These are phyloP conservation scores for Eupleurogrammus muticus DNA, from an alignment of 2,797 vertebrate species.

Conservation along the genomic window DNA sequence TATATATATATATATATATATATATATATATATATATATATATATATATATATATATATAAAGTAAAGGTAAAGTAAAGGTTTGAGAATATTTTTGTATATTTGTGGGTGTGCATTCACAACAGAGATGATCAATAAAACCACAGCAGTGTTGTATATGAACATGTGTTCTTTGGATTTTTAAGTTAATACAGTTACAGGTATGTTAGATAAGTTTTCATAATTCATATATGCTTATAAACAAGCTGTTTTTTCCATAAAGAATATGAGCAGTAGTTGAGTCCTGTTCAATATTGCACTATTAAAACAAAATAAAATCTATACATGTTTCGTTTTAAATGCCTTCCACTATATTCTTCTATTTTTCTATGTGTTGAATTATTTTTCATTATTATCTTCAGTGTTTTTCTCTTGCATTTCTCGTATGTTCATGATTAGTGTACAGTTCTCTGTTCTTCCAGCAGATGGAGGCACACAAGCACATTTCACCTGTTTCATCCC, in stretches of 20 bases:
- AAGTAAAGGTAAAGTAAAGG: too few relatives aligned
- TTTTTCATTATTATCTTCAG: not conserved
- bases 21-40: too few relatives aligned
- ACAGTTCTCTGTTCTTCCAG: conserved; percentile 57
- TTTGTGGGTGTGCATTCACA: too few relatives aligned
- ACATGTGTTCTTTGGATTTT: not conserved
- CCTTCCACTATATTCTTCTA: not conserved
- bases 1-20: too few relatives aligned
- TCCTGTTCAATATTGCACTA: not conserved
- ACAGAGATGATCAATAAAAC: too few relatives aligned
- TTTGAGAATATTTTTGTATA: too few relatives aligned
- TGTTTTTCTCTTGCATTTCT: not conserved
- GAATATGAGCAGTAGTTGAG: not conserved
- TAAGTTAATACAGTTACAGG: not conserved
- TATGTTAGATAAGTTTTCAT: not conserved
- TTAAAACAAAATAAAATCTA: too few relatives aligned
- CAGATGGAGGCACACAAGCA: conserved; percentile 63
- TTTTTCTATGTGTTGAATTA: not conserved
- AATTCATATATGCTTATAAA: not conserved
- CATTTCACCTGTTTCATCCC: not conserved
- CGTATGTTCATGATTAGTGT: not conserved
- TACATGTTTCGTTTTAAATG: too few relatives aligned
- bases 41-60: too few relatives aligned
- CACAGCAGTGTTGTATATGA: too few relatives aligned
- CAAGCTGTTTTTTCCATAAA: not conserved